Evolutionary conservation across 2,888 invertebrate species (phyloP).

Genomic region (Homarus gammarus): DNA sequence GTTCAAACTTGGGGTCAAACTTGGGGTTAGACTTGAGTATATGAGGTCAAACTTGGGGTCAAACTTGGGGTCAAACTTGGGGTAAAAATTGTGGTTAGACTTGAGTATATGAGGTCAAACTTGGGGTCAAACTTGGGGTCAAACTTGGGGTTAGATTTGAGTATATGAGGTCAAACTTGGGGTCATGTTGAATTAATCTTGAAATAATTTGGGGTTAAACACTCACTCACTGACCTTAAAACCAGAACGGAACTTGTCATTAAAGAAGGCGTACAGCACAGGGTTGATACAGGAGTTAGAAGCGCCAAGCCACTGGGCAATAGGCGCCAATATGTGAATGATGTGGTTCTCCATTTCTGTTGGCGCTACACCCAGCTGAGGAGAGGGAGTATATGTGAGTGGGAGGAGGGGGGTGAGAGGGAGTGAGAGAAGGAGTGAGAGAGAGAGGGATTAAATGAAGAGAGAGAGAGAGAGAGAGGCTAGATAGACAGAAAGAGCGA

Average conservation of each 20-base stretch:
- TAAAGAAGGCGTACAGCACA: conserved; percentile 95
- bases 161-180: too few species aligned
- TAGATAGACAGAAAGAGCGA: neutral
- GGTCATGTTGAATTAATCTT: too few species aligned
- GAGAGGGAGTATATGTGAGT: too few species aligned
- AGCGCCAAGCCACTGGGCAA: conserved; percentile 95
- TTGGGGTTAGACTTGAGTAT: too few species aligned
- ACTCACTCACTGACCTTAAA: conserved; percentile 81
- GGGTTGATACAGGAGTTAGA: conserved; percentile 98
- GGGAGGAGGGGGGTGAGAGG: too few species aligned
- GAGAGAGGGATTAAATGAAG: too few species aligned
- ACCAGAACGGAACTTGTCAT: conserved; percentile 94
- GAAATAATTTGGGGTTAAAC: too few species aligned
- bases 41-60: too few species aligned
- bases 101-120: neutral
- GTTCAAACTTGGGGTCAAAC: neutral
- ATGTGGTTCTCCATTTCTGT: conserved; percentile 80
- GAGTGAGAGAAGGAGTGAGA: too few species aligned
- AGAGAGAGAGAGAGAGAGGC: conserved; percentile 6
- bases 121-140: neutral
- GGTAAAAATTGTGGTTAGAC: too few species aligned
- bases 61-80: neutral
- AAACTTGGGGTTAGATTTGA: too few species aligned
- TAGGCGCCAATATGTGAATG: conserved; percentile 89
- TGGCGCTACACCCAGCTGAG: conserved; percentile 36